These are phyloP conservation scores for Coptodon rendalli DNA, from an alignment of 2,113 vertebrate genomes.

Conservation along the genomic window DNA sequence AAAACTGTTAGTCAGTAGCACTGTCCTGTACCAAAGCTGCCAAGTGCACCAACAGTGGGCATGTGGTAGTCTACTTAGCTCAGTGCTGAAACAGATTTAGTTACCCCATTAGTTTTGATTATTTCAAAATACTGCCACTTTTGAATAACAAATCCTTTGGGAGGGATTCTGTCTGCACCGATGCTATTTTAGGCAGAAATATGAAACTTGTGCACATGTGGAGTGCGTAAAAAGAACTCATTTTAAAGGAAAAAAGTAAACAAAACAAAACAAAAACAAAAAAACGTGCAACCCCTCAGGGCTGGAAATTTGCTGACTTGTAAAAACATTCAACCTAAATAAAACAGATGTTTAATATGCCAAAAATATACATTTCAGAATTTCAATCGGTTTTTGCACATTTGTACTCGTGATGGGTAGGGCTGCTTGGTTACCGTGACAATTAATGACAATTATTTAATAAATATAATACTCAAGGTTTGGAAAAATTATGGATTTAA, in stretches of 20 bases:
- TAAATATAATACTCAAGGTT: neutral
- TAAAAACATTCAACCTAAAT: neutral
- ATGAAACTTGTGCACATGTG: neutral
- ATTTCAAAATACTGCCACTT: slow-evolving; percentile 15
- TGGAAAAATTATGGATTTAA: neutral
- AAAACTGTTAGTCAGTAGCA: slow-evolving; percentile 44
- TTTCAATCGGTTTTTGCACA: fast-evolving
- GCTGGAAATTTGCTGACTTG: neutral
- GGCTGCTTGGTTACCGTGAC: neutral
- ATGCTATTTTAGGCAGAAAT: slow-evolving; percentile 16
- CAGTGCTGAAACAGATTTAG: slow-evolving; percentile 20
- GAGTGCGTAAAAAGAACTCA: neutral
- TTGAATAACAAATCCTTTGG: slow-evolving; percentile 9
- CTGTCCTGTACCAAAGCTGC: slow-evolving; percentile 8
- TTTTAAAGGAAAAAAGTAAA: neutral
- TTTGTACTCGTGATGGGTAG: neutral
- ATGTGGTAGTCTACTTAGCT: slow-evolving; percentile 29
- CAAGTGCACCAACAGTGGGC: neutral
- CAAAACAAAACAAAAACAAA: neutral
- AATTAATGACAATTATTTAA: neutral
- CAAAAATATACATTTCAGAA: neutral
- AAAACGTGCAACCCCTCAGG: neutral
- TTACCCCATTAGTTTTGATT: slow-evolving; percentile 24
- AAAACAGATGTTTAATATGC: neutral
- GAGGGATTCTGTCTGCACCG: neutral